Conservation (phyloP, 2,888 invertebrate genomes). For the Sarcophaga carnaria region DNA sequence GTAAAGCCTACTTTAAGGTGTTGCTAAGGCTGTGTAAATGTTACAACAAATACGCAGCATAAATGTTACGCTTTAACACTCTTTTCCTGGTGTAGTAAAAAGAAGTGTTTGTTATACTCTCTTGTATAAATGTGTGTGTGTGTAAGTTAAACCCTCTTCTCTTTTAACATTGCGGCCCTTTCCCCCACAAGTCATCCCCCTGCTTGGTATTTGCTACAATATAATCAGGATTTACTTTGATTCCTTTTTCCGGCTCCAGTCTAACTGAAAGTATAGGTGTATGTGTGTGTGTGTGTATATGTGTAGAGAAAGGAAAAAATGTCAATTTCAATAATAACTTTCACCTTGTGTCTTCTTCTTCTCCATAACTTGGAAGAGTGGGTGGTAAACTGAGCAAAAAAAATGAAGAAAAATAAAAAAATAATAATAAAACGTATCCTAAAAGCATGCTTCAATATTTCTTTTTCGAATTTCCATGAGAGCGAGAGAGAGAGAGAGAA, state of each 20-base stretch:
- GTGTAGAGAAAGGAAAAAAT: slow-evolving; percentile 42
- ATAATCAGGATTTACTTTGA: not conserved
- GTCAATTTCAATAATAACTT: slow-evolving; percentile 73
- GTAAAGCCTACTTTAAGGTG: slow-evolving; percentile 63
- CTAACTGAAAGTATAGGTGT: too few species aligned
- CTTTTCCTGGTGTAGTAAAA: slow-evolving; percentile 15
- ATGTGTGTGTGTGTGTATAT: too few species aligned
- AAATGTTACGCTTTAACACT: slow-evolving; percentile 64
- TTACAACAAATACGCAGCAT: slow-evolving; percentile 19
- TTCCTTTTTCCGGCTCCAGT: not conserved
- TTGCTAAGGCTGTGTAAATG: slow-evolving; percentile 40
- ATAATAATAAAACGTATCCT: slow-evolving; percentile 21
- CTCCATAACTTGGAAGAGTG: not conserved
- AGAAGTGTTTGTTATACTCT: slow-evolving; percentile 22
- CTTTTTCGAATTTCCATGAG: slow-evolving; percentile 2
- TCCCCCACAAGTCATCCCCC: not conserved
- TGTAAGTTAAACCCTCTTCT: slow-evolving; percentile 4
- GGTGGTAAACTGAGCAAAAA: not conserved
- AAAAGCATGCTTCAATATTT: slow-evolving; percentile 63
- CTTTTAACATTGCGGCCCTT: not conserved
- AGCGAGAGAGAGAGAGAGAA: not conserved
- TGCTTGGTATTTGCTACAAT: too few species aligned
- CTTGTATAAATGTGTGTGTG: not conserved
- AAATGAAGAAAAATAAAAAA: slow-evolving; percentile 3
- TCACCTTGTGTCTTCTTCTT: slow-evolving; percentile 67